A percentile compares a stretch with the other conserved stretches of the same genome.
Conservation (phyloP, 2,797 vertebrate species). For the Melanotaenia boesemani region DNA sequence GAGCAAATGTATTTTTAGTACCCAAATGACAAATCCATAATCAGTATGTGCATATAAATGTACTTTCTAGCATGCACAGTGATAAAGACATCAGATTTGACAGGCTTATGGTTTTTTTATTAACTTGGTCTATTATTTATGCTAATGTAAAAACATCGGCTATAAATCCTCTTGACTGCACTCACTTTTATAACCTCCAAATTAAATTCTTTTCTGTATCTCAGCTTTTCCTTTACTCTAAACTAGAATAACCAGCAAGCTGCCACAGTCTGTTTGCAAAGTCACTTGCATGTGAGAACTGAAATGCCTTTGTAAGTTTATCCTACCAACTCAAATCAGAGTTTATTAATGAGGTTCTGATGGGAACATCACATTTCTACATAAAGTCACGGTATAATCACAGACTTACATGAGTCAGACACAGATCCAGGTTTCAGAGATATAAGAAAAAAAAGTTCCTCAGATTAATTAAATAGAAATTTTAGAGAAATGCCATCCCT, state of each 20-base stretch:
- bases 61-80: neutral
- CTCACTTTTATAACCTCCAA: neutral
- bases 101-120: neutral
- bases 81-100: neutral
- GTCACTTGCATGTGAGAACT: neutral
- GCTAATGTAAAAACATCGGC: neutral
- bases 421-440: neutral
- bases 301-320: too few relatives aligned
- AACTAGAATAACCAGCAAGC: neutral
- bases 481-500: too few relatives aligned
- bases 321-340: too few relatives aligned
- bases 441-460: neutral
- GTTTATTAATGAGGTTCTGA: too few relatives aligned
- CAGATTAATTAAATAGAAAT: too few relatives aligned
- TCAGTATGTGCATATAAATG: slow-evolving; percentile 19
- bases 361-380: neutral
- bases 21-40: slow-evolving; percentile 1
- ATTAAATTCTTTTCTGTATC: neutral
- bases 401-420: neutral
- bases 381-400: neutral
- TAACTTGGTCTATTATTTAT: neutral
- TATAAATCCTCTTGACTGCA: neutral
- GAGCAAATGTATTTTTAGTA: neutral
- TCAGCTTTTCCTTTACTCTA: too few relatives aligned
- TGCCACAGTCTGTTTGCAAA: neutral